phyloP scores from a whole-genome alignment of 2,888 invertebrate species.

The Hylaea fasciaria region DNA sequence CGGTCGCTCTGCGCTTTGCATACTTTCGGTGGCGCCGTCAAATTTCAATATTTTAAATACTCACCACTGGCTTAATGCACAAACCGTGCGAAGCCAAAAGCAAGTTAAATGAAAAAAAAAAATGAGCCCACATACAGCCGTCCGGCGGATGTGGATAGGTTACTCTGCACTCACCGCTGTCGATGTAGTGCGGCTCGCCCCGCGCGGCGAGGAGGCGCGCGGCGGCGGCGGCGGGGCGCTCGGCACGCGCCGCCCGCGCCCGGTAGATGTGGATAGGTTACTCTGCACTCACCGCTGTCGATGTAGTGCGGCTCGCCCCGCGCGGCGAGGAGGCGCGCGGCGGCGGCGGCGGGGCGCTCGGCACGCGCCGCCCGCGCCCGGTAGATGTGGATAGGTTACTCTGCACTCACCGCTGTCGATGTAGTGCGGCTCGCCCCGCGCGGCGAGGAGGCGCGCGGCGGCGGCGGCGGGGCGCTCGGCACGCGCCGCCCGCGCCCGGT shows the following conservation, averaged over 20 bases:
- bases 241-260: constrained; percentile 27
- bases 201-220: constrained; percentile 50
- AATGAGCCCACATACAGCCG: too few species aligned
- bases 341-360: constrained; percentile 48
- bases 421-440: constrained; percentile 27
- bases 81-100: too few species aligned
- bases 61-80: too few species aligned
- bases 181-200: constrained; percentile 29
- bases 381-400: neutral
- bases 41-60: too few species aligned
- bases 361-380: constrained; percentile 23
- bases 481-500: constrained; percentile 84
- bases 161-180: constrained; percentile 19
- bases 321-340: constrained; percentile 52
- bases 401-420: constrained; percentile 23
- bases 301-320: constrained; percentile 29
- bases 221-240: constrained; percentile 48
- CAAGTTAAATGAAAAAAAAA: too few species aligned
- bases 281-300: constrained; percentile 19
- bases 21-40: too few species aligned
- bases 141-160: neutral
- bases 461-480: constrained; percentile 48
- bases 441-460: constrained; percentile 53
- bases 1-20: too few species aligned
- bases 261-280: neutral